Conservation (phyloP, 2,797 vertebrate genomes). For the Onychomys torridus region DNA sequence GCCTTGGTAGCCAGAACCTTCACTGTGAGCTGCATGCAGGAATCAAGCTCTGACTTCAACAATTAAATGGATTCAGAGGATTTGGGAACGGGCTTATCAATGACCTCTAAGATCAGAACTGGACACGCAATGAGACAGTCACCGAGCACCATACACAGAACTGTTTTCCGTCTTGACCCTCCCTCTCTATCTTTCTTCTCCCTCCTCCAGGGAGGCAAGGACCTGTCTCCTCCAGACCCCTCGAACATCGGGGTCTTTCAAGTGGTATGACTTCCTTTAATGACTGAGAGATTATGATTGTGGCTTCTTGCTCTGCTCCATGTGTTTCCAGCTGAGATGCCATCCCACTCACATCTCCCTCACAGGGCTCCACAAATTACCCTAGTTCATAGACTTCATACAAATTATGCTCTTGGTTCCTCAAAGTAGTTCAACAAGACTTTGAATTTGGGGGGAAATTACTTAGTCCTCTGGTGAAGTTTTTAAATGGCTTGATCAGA, state of each 20-base stretch:
- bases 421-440: slow-evolving; percentile 66
- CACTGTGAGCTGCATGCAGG: slow-evolving; percentile 70
- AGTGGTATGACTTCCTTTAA: slow-evolving; percentile 74
- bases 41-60: slow-evolving; percentile 69
- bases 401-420: slow-evolving; percentile 74
- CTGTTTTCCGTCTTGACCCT: slow-evolving; percentile 47
- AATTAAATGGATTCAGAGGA: slow-evolving; percentile 33
- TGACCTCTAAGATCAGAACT: slow-evolving; percentile 36
- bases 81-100: slow-evolving; percentile 62
- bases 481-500: slow-evolving; percentile 66
- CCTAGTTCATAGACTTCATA: slow-evolving; percentile 50
- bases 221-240: slow-evolving; percentile 50
- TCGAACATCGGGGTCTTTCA: slow-evolving; percentile 63
- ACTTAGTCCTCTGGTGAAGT: slow-evolving; percentile 24
- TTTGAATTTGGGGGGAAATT: slow-evolving; percentile 58
- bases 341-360: slow-evolving; percentile 79
- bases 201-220: slow-evolving; percentile 51
- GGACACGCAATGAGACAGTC: slow-evolving; percentile 46
- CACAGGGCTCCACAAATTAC: slow-evolving; percentile 63
- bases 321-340: slow-evolving; percentile 63
- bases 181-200: background rate
- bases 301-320: slow-evolving; percentile 69
- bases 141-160: slow-evolving; percentile 17
- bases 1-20: slow-evolving; percentile 46
- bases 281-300: slow-evolving; percentile 47